Conservation (phyloP, 2,113 vertebrate genomes). For the Pimephales promelas region DNA sequence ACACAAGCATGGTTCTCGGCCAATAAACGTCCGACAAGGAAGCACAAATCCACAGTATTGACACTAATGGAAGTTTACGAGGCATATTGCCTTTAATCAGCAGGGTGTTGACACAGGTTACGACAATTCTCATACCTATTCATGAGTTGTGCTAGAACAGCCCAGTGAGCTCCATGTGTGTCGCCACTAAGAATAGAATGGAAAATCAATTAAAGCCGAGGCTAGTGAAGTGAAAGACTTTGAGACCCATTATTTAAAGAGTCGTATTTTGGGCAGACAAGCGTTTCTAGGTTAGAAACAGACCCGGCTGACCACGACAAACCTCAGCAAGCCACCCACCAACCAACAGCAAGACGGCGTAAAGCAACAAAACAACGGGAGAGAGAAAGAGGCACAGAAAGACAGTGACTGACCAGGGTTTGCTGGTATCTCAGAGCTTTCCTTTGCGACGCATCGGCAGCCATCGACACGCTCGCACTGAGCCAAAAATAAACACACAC, state of each 20-base stretch:
- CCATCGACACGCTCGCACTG: slow-evolving; percentile 84
- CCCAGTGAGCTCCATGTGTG: slow-evolving; percentile 36
- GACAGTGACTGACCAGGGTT: slow-evolving; percentile 80
- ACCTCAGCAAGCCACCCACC: slow-evolving; percentile 37
- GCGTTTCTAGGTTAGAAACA: slow-evolving; percentile 37
- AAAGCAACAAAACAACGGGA: slow-evolving; percentile 55
- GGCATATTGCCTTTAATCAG: slow-evolving; percentile 9
- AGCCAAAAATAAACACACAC: slow-evolving; percentile 80
- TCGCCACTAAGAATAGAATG: slow-evolving; percentile 50
- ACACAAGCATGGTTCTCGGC: not conserved
- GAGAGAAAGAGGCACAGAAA: slow-evolving; percentile 27
- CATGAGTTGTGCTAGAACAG: slow-evolving; percentile 31
- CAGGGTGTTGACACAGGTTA: slow-evolving; percentile 25
- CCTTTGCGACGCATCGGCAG: slow-evolving; percentile 82
- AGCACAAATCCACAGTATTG: not conserved
- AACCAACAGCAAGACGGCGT: slow-evolving; percentile 37
- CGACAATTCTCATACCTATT: slow-evolving; percentile 6
- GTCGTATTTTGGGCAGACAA: slow-evolving; percentile 41
- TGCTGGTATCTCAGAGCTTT: slow-evolving; percentile 85
- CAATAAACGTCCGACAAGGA: not conserved
- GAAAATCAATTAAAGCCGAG: slow-evolving; percentile 52
- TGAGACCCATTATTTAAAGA: slow-evolving; percentile 37
- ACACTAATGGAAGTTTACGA: not conserved
- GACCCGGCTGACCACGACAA: slow-evolving; percentile 27
- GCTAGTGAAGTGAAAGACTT: slow-evolving; percentile 29